These are phyloP conservation scores for Scomberomorus guttatus DNA, from an alignment of 2,797 vertebrate species.

Conservation along the genomic window DNA sequence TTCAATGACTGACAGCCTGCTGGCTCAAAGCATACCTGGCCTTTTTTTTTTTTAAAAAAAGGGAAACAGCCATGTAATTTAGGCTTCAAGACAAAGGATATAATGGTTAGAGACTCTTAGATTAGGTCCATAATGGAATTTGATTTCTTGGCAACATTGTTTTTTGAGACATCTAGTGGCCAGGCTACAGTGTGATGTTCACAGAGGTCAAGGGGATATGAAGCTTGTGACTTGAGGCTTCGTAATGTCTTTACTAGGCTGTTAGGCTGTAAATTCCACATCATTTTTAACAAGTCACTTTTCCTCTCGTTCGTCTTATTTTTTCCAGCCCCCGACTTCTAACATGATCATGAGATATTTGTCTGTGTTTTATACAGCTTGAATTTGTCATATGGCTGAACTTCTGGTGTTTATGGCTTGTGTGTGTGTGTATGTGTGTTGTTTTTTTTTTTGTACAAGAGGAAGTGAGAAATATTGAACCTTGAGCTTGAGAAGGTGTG, in stretches of 20 bases:
- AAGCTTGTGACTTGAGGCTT: conserved; percentile 6
- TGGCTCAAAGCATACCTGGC: neutral
- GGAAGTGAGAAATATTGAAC: conserved; percentile 79
- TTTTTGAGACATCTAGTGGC: conserved; percentile 59
- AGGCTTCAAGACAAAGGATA: neutral
- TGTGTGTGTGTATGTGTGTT: conserved; percentile 7
- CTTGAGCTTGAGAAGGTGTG: conserved; percentile 80
- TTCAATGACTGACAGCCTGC: neutral
- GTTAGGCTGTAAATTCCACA: conserved; percentile 39
- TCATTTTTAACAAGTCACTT: neutral
- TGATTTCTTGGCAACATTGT: conserved; percentile 1
- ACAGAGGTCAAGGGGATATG: conserved; percentile 27
- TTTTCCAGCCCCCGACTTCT: conserved; percentile 2
- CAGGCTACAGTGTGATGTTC: neutral
- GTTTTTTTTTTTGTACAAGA: conserved; percentile 27
- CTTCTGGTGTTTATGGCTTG: conserved; percentile 1
- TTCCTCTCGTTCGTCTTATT: neutral
- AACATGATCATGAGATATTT: conserved; percentile 44
- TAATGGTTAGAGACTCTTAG: neutral
- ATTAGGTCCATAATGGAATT: conserved; percentile 5
- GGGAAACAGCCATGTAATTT: neutral
- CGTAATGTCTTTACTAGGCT: conserved; percentile 10
- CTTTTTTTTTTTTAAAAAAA: neutral
- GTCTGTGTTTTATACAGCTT: conserved; percentile 27
- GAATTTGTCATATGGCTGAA: conserved; percentile 39